These are phyloP conservation scores for Micromys minutus DNA, from an alignment of 2,113 vertebrate species.

Conservation along the genomic window DNA sequence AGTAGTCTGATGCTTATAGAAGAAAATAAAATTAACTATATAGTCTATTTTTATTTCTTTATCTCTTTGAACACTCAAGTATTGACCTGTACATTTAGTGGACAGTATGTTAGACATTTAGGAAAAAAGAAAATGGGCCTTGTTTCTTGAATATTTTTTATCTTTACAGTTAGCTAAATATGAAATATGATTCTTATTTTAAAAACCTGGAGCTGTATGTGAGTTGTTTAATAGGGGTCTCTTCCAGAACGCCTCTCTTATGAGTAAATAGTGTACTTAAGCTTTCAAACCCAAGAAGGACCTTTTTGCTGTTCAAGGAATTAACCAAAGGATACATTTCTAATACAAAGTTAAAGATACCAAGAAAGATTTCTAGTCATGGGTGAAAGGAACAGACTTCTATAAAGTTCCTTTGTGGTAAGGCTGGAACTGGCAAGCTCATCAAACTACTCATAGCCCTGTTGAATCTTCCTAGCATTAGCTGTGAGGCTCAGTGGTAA, in stretches of 20 bases:
- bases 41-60: slow-evolving; percentile 40
- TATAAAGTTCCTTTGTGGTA: slow-evolving; percentile 63
- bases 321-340: slow-evolving; percentile 14
- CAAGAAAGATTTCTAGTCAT: slow-evolving; percentile 39
- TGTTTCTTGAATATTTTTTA: slow-evolving; percentile 38
- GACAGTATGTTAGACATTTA: slow-evolving; percentile 45
- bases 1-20: slow-evolving; percentile 22
- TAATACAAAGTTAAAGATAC: slow-evolving; percentile 24
- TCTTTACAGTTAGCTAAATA: slow-evolving; percentile 42
- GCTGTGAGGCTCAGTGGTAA: slow-evolving; percentile 54
- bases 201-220: background rate
- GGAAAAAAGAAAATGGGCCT: slow-evolving; percentile 16
- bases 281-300: background rate
- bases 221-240: background rate
- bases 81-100: slow-evolving; percentile 3
- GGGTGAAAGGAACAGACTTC: slow-evolving; percentile 25
- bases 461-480: slow-evolving; percentile 65
- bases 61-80: slow-evolving; percentile 46
- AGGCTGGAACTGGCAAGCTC: slow-evolving; percentile 14
- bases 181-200: slow-evolving; percentile 21
- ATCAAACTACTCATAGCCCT: slow-evolving; percentile 52
- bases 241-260: slow-evolving; percentile 7
- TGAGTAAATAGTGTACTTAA: slow-evolving; percentile 45
- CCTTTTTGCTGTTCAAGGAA: slow-evolving; percentile 8
- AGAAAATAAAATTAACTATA: slow-evolving; percentile 30